phyloP scores from a whole-genome alignment of 2,888 invertebrate genomes.

The Aelia acuminata region DNA sequence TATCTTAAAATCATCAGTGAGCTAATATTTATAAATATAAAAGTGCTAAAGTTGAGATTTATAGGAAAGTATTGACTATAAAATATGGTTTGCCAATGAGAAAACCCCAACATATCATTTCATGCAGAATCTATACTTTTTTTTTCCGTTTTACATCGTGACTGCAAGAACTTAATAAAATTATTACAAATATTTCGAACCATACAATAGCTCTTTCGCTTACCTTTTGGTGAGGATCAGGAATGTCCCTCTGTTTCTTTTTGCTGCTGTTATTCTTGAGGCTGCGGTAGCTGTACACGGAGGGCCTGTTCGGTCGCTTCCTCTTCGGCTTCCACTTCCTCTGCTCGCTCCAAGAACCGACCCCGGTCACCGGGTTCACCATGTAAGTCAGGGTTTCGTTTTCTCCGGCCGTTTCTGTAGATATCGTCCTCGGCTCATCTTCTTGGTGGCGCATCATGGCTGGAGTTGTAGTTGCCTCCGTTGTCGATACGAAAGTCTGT shows the following conservation, averaged over 20 bases:
- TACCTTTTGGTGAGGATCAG: slow-evolving; percentile 49
- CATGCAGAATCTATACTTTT: too few relatives aligned
- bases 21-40: too few relatives aligned
- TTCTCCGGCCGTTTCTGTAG: slow-evolving; percentile 58
- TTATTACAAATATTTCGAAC: neutral
- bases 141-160: too few relatives aligned
- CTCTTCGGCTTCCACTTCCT: slow-evolving; percentile 59
- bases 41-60: too few relatives aligned
- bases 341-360: slow-evolving; percentile 64
- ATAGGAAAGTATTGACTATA: too few relatives aligned
- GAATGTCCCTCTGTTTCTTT: slow-evolving; percentile 49
- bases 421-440: slow-evolving; percentile 58
- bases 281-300: slow-evolving; percentile 48
- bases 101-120: too few relatives aligned
- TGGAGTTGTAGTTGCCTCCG: neutral
- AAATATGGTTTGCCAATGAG: too few relatives aligned
- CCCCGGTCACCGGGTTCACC: slow-evolving; percentile 64
- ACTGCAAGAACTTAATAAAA: neutral
- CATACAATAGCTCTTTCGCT: neutral
- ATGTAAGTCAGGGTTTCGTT: slow-evolving; percentile 63
- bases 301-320: slow-evolving; percentile 40
- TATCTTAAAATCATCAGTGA: too few relatives aligned
- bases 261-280: slow-evolving; percentile 6
- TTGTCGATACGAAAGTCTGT: slow-evolving; percentile 17
- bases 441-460: slow-evolving; percentile 56